Percentiles rank a stretch among this genome's conserved stretches.
Evolutionary conservation across 1,140 invertebrate species (phyloP).

Genomic region (Microvelia longipes): DNA sequence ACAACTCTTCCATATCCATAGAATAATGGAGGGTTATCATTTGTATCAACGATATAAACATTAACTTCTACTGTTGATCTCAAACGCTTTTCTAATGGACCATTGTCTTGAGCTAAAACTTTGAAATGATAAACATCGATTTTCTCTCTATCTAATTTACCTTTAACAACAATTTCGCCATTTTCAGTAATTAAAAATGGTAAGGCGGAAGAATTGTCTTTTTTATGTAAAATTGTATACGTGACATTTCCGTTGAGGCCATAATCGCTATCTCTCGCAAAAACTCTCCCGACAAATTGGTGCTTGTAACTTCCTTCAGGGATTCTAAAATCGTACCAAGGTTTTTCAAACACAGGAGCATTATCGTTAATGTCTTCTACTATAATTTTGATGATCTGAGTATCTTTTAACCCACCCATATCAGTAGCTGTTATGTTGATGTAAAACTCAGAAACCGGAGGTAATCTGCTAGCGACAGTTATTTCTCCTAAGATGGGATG

Average conservation of each 20-base stretch:
- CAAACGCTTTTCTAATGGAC: conserved; percentile 38
- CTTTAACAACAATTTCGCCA: conserved; percentile 59
- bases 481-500: conserved; percentile 56
- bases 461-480: conserved; percentile 52
- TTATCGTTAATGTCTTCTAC: conserved; percentile 76
- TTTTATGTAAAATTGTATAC: conserved; percentile 45
- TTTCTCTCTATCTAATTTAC: conserved; percentile 61
- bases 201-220: conserved; percentile 37
- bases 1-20: conserved; percentile 41
- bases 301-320: conserved; percentile 58
- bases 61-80: conserved; percentile 58
- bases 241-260: conserved; percentile 58
- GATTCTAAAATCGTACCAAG: conserved; percentile 67
- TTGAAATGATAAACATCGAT: conserved; percentile 52
- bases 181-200: conserved; percentile 56
- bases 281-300: conserved; percentile 53
- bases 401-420: conserved; percentile 50
- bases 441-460: conserved; percentile 58
- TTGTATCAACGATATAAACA: conserved; percentile 62
- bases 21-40: conserved; percentile 51
- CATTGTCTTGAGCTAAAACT: conserved; percentile 59
- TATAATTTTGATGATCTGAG: conserved; percentile 46
- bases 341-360: conserved; percentile 60
- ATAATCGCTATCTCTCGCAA: conserved; percentile 57
- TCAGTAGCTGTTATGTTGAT: conserved; percentile 63